phyloP scores from a whole-genome alignment of 2,797 vertebrate species.

The Oryzias sinensis region DNA sequence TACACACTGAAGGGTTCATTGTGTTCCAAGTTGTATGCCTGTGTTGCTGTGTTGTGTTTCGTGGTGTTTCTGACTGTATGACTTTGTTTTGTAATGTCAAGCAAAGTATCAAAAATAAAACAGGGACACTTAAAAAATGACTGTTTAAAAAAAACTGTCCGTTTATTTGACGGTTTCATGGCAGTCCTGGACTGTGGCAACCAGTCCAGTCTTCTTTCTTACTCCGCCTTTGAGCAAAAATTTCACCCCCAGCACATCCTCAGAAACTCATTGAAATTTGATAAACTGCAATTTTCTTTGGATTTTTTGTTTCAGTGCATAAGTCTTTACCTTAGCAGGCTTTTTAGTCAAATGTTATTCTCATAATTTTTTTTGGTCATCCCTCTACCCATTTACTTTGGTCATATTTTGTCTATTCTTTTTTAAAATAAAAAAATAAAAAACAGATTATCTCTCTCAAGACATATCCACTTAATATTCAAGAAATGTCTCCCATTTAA shows the following conservation, averaged over 20 bases:
- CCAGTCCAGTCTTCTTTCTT: too few species aligned
- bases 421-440: conserved; percentile 17
- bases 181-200: not conserved
- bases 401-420: not conserved
- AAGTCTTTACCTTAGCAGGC: too few species aligned
- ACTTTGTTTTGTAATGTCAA: conserved; percentile 69
- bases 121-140: conserved; percentile 27
- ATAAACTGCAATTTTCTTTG: too few species aligned
- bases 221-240: too few species aligned
- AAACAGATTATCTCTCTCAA: conserved; percentile 1
- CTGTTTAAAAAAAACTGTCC: not conserved
- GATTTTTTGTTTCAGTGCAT: too few species aligned
- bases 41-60: conserved; percentile 68
- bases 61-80: conserved; percentile 64
- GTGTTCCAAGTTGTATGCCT: conserved; percentile 54
- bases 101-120: conserved; percentile 58
- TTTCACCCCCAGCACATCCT: not conserved
- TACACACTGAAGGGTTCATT: conserved; percentile 44
- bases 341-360: too few species aligned
- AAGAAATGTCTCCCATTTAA: conserved; percentile 6
- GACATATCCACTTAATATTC: conserved; percentile 4
- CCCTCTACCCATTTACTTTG: not conserved
- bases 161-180: not conserved
- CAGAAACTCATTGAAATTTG: not conserved
- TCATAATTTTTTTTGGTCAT: not conserved